phyloP scores from a whole-genome alignment of 2,888 invertebrate genomes.

The Xanthorhoe spadicearia region DNA sequence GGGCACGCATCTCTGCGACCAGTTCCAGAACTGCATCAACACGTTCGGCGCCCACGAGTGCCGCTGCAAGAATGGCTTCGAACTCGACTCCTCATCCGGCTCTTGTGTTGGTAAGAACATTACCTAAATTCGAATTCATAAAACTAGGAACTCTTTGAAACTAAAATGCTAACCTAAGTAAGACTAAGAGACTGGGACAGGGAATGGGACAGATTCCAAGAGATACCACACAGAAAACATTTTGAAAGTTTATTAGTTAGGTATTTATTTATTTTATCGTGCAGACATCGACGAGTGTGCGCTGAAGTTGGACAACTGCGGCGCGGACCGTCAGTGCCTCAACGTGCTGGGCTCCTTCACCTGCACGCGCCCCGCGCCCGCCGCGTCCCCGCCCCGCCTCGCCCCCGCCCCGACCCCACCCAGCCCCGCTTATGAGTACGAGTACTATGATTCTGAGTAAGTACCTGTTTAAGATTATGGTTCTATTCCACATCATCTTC shows the following conservation, averaged over 20 bases:
- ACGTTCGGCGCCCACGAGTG: conserved; percentile 81
- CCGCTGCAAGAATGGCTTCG: conserved; percentile 78
- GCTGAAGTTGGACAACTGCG: conserved; percentile 76
- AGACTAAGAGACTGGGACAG: too few species aligned
- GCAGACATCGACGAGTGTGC: conserved; percentile 89
- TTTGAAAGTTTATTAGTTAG: too few species aligned
- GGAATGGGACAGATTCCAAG: too few species aligned
- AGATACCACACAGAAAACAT: too few species aligned
- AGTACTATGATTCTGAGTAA: conserved; percentile 73
- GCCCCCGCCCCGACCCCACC: conserved; percentile 49
- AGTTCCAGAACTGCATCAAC: conserved; percentile 81
- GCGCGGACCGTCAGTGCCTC: conserved; percentile 88
- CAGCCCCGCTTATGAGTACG: conserved; percentile 60
- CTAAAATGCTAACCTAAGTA: too few species aligned
- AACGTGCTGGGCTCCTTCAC: conserved; percentile 96
- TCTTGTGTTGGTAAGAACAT: conserved; percentile 69
- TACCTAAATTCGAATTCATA: background rate
- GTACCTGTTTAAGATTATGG: too few species aligned
- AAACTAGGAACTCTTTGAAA: too few species aligned
- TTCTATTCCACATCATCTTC: too few species aligned
- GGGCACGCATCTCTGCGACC: conserved; percentile 76
- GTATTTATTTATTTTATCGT: background rate
- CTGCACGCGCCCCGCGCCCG: conserved; percentile 84
- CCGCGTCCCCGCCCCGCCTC: conserved; percentile 44
- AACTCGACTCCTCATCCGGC: conserved; percentile 67